Evolutionary conservation across 2,797 vertebrate species (phyloP), one percentile per base, ranked within the genome.

Genomic region (Percopsis omiscomaycus): DNA sequence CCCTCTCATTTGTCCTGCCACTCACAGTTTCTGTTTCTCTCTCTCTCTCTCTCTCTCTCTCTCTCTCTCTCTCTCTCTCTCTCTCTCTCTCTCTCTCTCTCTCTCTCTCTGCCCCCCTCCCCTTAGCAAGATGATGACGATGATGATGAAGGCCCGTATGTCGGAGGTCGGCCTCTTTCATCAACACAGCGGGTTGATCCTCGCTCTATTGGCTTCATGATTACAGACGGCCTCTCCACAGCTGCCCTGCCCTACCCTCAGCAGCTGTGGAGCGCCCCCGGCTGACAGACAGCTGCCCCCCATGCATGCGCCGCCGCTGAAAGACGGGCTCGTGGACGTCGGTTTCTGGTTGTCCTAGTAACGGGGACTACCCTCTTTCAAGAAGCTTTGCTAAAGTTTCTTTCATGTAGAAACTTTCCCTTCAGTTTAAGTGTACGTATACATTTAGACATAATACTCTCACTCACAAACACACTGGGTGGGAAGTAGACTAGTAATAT

Each of bases 141-240:
- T 58, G 15, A 51, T 51, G 14, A 14, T 37, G 29, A 51, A 37
- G 48, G 59, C 48, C n/a, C 28, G 5, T 37, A 49, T 62, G 49
- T 62, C 49, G 52, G 12, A 42, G 49, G 16, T 37, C 16, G 15
- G 14, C 14, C 32, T 45, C 49, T 27, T 62, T 62, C 49, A 62
- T 62, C 60, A 44, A 27, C 50, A 28, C 32, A 27, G 30, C 4
- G 44, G 60, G 49, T 9, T 44, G 16, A 42, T 13, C 15, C n/a
- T 27, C 12, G 9, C 48, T 44, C 59, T 61, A 37, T 51, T 61
- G 59, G 50, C 37, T 52, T 27, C n/a, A 10, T 62, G 32, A 44
- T 62, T 62, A 45, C 49, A 62, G 49, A 32, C 27, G n/a, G 28
- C 11, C 22, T 49, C 45, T 53, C 28, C 10, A 28, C 2, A 27